Percentiles rank a stretch among this genome's conserved stretches.
phyloP scores from a whole-genome alignment of 1,140 invertebrate genomes.

The Bombus picipes region DNA sequence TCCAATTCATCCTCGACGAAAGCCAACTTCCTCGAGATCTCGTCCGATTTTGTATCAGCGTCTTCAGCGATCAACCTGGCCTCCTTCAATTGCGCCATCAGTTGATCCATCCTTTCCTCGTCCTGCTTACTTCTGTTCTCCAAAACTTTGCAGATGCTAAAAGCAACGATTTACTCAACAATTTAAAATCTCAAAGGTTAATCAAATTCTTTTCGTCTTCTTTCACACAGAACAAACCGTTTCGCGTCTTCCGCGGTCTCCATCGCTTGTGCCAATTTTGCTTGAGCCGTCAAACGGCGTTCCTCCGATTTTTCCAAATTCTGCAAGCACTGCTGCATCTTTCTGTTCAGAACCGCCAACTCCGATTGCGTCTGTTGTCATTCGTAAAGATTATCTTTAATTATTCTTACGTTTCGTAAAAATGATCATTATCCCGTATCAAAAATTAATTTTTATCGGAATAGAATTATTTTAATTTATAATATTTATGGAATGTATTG shows the following conservation, averaged over 20 bases:
- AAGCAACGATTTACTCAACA: constrained; percentile 49
- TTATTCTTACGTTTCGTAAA: not conserved
- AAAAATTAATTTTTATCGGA: not conserved
- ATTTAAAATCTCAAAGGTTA: not conserved
- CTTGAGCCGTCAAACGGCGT: constrained; percentile 86
- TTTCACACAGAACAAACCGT: constrained; percentile 83
- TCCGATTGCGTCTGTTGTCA: constrained; percentile 88
- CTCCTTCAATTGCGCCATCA: constrained; percentile 89
- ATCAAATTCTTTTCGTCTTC: not conserved
- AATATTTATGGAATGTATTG: not conserved
- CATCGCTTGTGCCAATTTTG: constrained; percentile 89
- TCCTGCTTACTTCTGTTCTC: constrained; percentile 89
- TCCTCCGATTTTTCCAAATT: constrained; percentile 91
- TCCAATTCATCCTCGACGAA: constrained; percentile 95
- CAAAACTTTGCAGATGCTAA: constrained; percentile 89
- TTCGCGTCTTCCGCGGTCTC: constrained; percentile 92
- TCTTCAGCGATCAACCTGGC: constrained; percentile 90
- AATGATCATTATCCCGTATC: not conserved
- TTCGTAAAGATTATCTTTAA: not conserved
- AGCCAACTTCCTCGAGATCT: constrained; percentile 93
- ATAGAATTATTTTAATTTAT: not conserved
- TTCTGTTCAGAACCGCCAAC: constrained; percentile 88
- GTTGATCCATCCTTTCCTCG: constrained; percentile 89
- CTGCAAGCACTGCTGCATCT: constrained; percentile 90
- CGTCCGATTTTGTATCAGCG: constrained; percentile 91